phyloP scores from a whole-genome alignment of 1,140 invertebrate species.

The Ruditapes philippinarum region DNA sequence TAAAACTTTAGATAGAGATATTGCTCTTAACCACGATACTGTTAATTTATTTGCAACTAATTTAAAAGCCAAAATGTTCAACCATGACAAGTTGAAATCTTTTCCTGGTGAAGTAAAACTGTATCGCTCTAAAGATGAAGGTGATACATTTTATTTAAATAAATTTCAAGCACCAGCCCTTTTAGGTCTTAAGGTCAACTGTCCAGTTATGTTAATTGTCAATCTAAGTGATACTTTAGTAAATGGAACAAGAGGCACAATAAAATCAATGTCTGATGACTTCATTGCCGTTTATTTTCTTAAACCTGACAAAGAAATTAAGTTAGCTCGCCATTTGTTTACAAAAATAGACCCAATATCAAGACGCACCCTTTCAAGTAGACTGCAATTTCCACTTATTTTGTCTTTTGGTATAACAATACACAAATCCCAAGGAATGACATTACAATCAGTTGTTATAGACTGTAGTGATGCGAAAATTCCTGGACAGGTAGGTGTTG shows the following conservation, averaged over 20 bases:
- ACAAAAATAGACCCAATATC: neutral
- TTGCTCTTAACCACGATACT: neutral
- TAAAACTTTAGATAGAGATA: neutral
- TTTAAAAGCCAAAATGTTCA: neutral
- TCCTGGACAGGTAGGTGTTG: neutral
- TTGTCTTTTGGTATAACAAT: constrained; percentile 3
- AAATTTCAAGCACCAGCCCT: neutral
- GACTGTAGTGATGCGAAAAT: neutral
- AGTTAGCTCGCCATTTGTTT: neutral
- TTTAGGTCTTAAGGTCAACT: neutral
- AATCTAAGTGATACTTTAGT: constrained; percentile 1
- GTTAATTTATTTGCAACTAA: neutral
- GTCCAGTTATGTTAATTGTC: neutral
- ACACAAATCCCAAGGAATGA: constrained; percentile 29
- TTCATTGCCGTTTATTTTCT: neutral
- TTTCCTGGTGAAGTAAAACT: neutral
- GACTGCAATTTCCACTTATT: neutral
- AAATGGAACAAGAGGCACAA: neutral
- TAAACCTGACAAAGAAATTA: neutral
- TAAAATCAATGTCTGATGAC: no score
- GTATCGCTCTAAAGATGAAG: neutral
- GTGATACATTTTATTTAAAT: constrained; percentile 5
- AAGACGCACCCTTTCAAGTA: neutral
- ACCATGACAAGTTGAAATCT: neutral
- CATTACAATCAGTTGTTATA: neutral